Evolutionary conservation across 1,140 invertebrate species (phyloP).

Genomic region (Cryptotermes secundus): DNA sequence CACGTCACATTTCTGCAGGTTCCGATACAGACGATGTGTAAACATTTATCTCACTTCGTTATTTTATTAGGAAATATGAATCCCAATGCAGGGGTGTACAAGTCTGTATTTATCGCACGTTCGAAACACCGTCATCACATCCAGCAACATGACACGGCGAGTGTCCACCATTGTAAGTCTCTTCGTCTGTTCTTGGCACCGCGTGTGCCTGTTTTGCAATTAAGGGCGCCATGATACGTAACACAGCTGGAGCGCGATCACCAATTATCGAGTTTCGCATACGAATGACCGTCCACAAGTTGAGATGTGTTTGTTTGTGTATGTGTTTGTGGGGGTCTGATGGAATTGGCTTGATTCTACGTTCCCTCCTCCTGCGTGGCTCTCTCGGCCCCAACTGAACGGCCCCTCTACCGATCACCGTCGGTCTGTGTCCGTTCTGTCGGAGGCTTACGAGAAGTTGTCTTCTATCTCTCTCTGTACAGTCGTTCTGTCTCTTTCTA

Average conservation of each 20-base stretch:
- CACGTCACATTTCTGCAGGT: not conserved
- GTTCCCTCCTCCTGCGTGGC: not conserved
- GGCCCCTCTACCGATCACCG: conserved; percentile 14
- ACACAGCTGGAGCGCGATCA: not conserved
- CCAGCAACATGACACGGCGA: not conserved
- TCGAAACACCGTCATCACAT: not conserved
- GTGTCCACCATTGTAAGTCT: not conserved
- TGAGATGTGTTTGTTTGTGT: not conserved
- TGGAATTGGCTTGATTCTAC: not conserved
- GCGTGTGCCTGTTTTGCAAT: not conserved
- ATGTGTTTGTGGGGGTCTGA: not conserved
- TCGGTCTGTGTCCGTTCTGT: not conserved
- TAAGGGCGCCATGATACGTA: not conserved
- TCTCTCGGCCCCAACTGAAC: not conserved
- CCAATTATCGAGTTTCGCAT: not conserved
- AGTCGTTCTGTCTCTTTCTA: not conserved
- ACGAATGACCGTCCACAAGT: not conserved
- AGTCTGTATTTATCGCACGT: not conserved
- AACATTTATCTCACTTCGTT: not conserved
- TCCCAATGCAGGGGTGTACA: not conserved
- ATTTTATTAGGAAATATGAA: not conserved
- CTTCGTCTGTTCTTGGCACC: not conserved
- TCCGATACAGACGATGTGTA: not conserved
- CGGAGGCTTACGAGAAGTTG: conserved; percentile 7
- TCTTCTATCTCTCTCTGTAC: not conserved